Percentiles rank a stretch among this genome's conserved stretches.
These are phyloP conservation scores for Spialia ferax DNA, from an alignment of 2,888 invertebrate species.

Conservation along the genomic window DNA sequence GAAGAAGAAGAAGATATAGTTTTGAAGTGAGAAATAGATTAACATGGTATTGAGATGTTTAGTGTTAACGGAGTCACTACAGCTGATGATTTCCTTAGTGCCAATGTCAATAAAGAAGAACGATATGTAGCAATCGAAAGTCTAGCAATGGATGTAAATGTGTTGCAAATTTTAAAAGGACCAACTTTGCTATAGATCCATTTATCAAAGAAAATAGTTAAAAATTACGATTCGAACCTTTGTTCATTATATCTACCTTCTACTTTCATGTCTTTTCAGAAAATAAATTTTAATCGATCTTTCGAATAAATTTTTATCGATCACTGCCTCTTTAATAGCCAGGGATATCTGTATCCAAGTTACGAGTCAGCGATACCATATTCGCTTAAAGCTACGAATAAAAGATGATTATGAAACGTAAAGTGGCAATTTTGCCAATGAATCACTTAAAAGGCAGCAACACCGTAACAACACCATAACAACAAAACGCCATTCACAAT, in stretches of 20 bases:
- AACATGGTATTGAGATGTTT: background rate
- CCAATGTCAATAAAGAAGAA: too few relatives aligned
- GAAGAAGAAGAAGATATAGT: background rate
- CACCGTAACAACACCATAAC: conserved; percentile 38
- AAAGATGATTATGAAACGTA: conserved; percentile 6
- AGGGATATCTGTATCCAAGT: background rate
- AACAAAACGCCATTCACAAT: conserved; percentile 52
- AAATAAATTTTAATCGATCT: too few relatives aligned
- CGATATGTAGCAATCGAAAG: too few relatives aligned
- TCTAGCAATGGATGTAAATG: too few relatives aligned
- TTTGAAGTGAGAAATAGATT: background rate
- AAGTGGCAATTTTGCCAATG: conserved; percentile 17
- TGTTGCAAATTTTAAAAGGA: too few relatives aligned
- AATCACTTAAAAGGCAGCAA: conserved; percentile 23
- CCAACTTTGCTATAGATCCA: too few relatives aligned
- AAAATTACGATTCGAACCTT: too few relatives aligned
- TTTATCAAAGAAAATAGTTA: too few relatives aligned
- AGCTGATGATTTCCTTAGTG: too few relatives aligned
- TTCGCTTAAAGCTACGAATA: background rate
- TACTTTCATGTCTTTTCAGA: background rate
- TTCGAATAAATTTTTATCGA: too few relatives aligned
- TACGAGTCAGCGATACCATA: background rate
- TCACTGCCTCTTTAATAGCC: background rate
- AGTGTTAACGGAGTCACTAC: background rate
- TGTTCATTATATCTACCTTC: too few relatives aligned